Conservation (phyloP, 2,113 vertebrate species). For the Antennarius striatus region DNA sequence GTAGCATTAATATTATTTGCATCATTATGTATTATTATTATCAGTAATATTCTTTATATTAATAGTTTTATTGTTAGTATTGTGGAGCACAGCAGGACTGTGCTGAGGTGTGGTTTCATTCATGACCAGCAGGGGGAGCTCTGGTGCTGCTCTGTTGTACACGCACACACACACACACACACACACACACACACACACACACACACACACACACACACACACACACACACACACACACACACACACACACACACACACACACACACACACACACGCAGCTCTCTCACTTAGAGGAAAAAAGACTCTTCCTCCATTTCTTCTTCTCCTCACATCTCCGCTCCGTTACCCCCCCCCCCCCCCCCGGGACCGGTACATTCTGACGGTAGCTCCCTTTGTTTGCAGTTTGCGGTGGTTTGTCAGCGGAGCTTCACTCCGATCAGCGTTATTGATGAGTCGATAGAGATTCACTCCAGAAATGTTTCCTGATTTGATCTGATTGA, state of each 20-base stretch:
- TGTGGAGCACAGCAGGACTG: no score
- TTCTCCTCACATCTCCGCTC: constrained; percentile 26
- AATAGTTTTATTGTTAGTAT: background rate
- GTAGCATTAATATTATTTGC: no score
- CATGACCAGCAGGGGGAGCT: constrained; percentile 84
- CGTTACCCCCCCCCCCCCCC: background rate
- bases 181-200: constrained; percentile 19
- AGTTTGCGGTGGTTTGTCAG: constrained; percentile 34
- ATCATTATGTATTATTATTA: no score
- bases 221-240: constrained; percentile 1
- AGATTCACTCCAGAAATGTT: no score
- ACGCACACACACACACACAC: background rate
- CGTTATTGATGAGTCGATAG: no score
- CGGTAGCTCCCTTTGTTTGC: constrained; percentile 57
- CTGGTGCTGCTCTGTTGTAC: constrained; percentile 45
- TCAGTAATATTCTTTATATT: no score
- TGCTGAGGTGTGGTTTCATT: background rate
- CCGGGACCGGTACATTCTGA: constrained; percentile 27
- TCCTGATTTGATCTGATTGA: no score
- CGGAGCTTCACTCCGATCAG: no score
- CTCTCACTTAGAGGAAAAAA: constrained; percentile 7
- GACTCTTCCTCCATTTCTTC: constrained; percentile 21
- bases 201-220: constrained; percentile 16
- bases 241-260: background rate
- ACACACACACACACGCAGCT: no score